These are phyloP conservation scores for Armadillidium nasatum DNA, from an alignment of 1,140 invertebrate genomes.

Conservation along the genomic window DNA sequence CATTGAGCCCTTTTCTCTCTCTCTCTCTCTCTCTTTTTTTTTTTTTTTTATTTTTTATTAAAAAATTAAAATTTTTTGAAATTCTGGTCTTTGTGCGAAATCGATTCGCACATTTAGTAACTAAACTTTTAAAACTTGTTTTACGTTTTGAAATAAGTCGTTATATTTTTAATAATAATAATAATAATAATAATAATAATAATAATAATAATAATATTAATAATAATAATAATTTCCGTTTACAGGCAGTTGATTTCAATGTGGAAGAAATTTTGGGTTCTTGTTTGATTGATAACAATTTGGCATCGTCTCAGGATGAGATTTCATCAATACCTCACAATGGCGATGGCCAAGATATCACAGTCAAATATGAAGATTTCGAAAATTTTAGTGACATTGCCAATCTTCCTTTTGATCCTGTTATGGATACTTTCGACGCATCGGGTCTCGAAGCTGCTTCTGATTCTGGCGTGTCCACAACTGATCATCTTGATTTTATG, in stretches of 20 bases:
- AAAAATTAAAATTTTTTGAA: too few relatives aligned
- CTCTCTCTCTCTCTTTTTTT: too few relatives aligned
- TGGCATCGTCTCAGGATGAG: background rate
- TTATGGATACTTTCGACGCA: background rate
- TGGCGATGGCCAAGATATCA: background rate
- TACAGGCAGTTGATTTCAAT: background rate
- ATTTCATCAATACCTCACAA: background rate
- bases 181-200: background rate
- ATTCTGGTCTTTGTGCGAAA: too few relatives aligned
- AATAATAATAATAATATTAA: background rate
- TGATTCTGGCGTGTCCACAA: background rate
- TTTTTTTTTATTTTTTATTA: too few relatives aligned
- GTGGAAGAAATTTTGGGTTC: background rate
- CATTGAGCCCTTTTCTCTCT: too few relatives aligned
- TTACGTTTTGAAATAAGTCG: too few relatives aligned
- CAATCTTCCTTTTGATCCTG: background rate
- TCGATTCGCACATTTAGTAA: too few relatives aligned
- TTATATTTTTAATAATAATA: constrained; percentile 1
- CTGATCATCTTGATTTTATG: background rate
- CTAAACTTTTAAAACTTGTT: too few relatives aligned
- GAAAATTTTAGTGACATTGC: background rate
- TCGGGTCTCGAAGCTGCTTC: background rate
- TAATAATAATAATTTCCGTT: background rate
- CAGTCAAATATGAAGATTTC: background rate
- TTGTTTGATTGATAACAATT: background rate